Evolutionary conservation across 2,888 invertebrate genomes (phyloP).

Genomic region (Cosmia pyralina): DNA sequence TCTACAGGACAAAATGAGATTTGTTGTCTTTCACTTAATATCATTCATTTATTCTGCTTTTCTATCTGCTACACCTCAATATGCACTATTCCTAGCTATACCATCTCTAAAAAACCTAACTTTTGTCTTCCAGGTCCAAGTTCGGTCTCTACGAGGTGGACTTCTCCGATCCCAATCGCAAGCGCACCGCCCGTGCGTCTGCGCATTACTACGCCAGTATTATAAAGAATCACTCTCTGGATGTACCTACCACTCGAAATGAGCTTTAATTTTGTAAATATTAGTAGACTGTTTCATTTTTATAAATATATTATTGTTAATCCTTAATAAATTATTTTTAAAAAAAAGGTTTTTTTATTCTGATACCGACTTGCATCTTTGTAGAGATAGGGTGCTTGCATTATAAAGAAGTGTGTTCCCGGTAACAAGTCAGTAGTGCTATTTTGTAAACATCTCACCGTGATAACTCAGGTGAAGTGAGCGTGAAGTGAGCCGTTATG

Average conservation of each 20-base stretch:
- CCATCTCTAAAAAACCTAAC: background rate
- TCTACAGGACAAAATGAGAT: no score
- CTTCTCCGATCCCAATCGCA: constrained; percentile 65
- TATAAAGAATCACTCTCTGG: constrained; percentile 63
- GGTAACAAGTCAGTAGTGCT: no score
- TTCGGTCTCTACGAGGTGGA: constrained; percentile 68
- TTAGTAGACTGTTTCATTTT: background rate
- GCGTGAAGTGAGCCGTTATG: no score
- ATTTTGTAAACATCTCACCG: no score
- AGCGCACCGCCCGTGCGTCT: constrained; percentile 67
- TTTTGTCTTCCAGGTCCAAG: constrained; percentile 55
- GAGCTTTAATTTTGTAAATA: constrained; percentile 14
- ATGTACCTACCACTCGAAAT: constrained; percentile 17
- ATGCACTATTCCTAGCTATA: background rate
- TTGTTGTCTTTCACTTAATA: no score
- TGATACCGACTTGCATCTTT: no score
- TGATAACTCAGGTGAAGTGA: no score
- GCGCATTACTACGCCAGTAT: constrained; percentile 68
- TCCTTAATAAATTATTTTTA: background rate
- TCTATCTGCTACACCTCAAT: background rate
- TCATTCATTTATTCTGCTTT: no score
- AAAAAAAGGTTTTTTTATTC: background rate
- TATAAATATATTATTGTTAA: background rate
- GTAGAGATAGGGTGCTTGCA: no score
- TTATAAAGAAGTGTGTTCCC: no score